Evolutionary conservation across 1,140 invertebrate species (phyloP), one percentile per base, ranked within the genome.

Genomic region (Diabrotica undecimpunctata): DNA sequence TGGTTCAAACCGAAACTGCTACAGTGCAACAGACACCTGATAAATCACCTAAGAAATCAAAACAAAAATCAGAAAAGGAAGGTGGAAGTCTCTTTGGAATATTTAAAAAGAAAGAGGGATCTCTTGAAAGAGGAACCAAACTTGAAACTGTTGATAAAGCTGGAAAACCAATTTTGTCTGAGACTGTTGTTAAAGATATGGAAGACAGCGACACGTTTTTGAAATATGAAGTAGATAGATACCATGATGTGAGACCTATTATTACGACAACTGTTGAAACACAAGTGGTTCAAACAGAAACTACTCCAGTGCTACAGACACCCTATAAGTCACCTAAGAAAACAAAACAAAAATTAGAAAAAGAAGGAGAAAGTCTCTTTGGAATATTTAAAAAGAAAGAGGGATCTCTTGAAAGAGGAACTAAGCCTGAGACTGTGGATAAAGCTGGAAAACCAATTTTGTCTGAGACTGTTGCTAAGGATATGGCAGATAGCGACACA

Each of bases 181-280:
- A 69, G 13, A 52, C 14, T 11, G 46, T 50, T 25, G 55, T 63
- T n/a, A 46, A 61, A 52, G 51, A 36, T 38, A 66, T 69, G 38
- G 60, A 59, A 36, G 54, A 63, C 35, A 58, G 61, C 37, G 52
- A 53, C n/a, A 53, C 52, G 13, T 70, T 71, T 50, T 57, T 73
- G 10, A 66, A 50, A 0, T 39, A 65, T 38, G 72, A 73, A 65
- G 41, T 73, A 57, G 39, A 65, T 35, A 67, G 65, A 35, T 72
- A 70, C 61, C 58, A 73, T 50, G 68, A 73, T 65, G 67, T 67
- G 9, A 62, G 61, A 54, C 38, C 2, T 12, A 9, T 10, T 12
- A 12, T 50, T 2, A 10, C 9, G 9, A 50, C 46, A 50, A 10
- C 46, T 11, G 12, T 5, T 12, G 46, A 51, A 11, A 1, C 46